Evolutionary conservation across 2,797 vertebrate genomes (phyloP).

Genomic region (Pseudochirops cupreus): DNA sequence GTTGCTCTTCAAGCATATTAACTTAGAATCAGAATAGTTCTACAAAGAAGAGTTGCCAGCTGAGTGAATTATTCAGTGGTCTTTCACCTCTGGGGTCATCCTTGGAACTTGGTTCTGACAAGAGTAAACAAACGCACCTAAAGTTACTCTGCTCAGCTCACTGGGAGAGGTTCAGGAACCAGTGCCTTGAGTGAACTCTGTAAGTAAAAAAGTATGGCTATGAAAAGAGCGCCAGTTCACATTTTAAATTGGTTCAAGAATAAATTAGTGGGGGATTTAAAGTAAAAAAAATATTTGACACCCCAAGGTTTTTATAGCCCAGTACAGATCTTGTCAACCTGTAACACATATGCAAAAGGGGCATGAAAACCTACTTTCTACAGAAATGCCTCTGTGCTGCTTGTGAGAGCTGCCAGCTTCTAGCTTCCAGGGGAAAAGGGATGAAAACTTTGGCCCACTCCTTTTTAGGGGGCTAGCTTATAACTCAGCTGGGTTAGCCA

Average conservation of each 20-base stretch:
- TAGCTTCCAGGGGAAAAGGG: not conserved
- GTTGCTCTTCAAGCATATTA: slow-evolving; percentile 34
- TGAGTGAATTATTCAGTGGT: not conserved
- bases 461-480: not conserved
- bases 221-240: not conserved
- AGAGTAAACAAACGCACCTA: slow-evolving; percentile 46
- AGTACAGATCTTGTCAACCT: not conserved
- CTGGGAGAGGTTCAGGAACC: not conserved
- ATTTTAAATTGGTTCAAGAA: not conserved
- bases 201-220: not conserved
- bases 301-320: not conserved
- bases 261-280: not conserved
- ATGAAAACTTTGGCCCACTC: not conserved
- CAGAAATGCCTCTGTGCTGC: not conserved
- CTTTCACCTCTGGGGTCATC: slow-evolving; percentile 38
- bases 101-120: slow-evolving; percentile 33
- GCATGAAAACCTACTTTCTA: not conserved
- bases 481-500: not conserved
- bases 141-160: not conserved
- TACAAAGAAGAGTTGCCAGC: slow-evolving; percentile 1
- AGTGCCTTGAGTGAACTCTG: not conserved
- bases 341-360: not conserved
- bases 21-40: slow-evolving; percentile 38
- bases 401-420: not conserved
- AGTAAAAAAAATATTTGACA: not conserved